Evolutionary conservation across 2,797 vertebrate species (phyloP).

Genomic region (Calcarius lapponicus): DNA sequence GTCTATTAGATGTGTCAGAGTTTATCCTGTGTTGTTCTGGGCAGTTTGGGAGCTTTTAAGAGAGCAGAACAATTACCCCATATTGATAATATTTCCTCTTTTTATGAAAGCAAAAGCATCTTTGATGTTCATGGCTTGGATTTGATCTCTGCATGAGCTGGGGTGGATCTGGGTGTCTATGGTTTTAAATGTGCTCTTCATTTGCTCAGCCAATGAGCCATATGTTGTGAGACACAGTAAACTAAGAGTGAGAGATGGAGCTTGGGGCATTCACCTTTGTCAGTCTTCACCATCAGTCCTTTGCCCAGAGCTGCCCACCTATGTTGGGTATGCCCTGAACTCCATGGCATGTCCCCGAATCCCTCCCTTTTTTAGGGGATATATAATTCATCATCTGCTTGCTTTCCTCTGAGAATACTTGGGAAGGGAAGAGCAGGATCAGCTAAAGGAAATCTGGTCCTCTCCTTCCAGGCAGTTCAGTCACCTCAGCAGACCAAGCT

Average conservation of each 20-base stretch:
- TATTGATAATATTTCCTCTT: background rate
- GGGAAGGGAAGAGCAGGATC: background rate
- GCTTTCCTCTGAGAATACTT: background rate
- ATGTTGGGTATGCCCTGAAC: background rate
- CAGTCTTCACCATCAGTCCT: background rate
- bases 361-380: background rate
- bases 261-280: background rate
- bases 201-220: background rate
- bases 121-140: background rate
- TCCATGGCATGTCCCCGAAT: accelerated
- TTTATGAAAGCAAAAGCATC: background rate
- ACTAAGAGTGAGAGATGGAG: background rate
- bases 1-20: background rate
- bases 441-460: background rate
- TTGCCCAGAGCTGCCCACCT: background rate
- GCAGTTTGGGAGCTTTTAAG: background rate
- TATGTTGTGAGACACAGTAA: background rate
- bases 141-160: background rate
- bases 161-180: background rate
- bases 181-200: background rate
- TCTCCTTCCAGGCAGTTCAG: background rate
- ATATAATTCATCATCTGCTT: background rate
- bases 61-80: background rate
- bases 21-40: background rate
- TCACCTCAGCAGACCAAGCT: background rate